Percentiles rank a stretch among this genome's conserved stretches.
Conservation (phyloP, 2,113 vertebrate species). For the Vulpes ferrilata region DNA sequence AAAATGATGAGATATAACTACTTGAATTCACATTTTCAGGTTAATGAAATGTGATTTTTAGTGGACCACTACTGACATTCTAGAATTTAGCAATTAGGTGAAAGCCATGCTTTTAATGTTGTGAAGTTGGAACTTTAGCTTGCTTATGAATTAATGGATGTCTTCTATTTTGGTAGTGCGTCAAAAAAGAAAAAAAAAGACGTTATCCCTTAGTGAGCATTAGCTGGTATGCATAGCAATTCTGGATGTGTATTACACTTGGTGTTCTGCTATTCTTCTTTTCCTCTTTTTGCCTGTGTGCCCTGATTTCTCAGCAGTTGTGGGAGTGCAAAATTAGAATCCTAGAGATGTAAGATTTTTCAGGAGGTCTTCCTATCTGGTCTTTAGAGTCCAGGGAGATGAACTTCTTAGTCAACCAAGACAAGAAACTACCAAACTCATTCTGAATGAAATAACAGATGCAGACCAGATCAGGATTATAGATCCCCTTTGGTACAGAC, state of each 20-base stretch:
- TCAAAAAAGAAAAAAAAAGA: not conserved
- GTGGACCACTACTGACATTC: not conserved
- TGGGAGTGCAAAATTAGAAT: not conserved
- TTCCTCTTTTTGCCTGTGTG: not conserved
- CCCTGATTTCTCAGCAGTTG: not conserved
- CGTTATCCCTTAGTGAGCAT: not conserved
- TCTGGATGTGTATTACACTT: not conserved
- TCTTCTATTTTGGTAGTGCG: conserved; percentile 14
- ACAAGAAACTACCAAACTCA: not conserved
- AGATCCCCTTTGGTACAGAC: not conserved
- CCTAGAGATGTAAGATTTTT: not conserved
- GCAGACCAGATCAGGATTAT: not conserved
- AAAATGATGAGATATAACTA: not conserved
- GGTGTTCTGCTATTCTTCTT: not conserved
- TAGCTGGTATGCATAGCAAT: not conserved
- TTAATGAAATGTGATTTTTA: conserved; percentile 57
- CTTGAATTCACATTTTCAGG: conserved; percentile 57
- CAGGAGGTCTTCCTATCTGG: not conserved
- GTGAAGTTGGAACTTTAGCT: not conserved
- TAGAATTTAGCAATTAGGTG: conserved; percentile 29
- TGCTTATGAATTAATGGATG: conserved; percentile 29
- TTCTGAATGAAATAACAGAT: not conserved
- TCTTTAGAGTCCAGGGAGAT: not conserved
- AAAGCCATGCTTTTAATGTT: not conserved
- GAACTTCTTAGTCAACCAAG: not conserved